Evolutionary conservation across 2,797 vertebrate genomes (phyloP).

Genomic region (Podargus strigoides): DNA sequence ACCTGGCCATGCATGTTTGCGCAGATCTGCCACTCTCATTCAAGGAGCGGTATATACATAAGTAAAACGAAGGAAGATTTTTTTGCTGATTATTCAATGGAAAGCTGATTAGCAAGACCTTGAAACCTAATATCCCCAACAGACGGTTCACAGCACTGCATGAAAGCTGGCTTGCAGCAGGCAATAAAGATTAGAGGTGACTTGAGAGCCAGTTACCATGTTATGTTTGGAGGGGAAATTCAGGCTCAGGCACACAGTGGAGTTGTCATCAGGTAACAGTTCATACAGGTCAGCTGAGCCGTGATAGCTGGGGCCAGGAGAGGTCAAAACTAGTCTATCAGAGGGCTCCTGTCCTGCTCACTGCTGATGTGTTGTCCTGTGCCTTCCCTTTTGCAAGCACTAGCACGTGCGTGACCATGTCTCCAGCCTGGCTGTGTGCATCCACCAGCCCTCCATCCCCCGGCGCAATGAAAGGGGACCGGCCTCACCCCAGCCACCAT

Average conservation of each 20-base stretch:
- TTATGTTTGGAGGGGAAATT: not conserved
- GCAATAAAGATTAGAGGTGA: not conserved
- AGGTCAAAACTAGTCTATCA: not conserved
- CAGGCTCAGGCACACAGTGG: not conserved
- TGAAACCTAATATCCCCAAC: not conserved
- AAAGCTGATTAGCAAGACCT: not conserved
- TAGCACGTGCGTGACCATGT: rapidly evolving
- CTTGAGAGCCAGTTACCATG: not conserved
- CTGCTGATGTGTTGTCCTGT: not conserved
- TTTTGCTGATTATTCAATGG: not conserved
- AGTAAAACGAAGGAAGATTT: not conserved
- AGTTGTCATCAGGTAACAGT: not conserved
- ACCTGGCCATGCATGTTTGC: not conserved
- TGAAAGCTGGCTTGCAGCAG: not conserved
- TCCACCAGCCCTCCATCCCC: not conserved
- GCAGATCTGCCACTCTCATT: not conserved
- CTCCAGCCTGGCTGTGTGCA: not conserved
- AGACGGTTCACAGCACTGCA: not conserved
- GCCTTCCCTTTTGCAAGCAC: not conserved
- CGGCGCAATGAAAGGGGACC: not conserved
- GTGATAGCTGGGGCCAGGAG: not conserved
- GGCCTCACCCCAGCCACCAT: rapidly evolving
- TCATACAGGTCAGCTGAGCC: not conserved
- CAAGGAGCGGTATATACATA: not conserved
- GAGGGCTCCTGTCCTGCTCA: not conserved